These are phyloP conservation scores for Cephus rjabovi DNA, from an alignment of 2,888 invertebrate species.

Conservation along the genomic window DNA sequence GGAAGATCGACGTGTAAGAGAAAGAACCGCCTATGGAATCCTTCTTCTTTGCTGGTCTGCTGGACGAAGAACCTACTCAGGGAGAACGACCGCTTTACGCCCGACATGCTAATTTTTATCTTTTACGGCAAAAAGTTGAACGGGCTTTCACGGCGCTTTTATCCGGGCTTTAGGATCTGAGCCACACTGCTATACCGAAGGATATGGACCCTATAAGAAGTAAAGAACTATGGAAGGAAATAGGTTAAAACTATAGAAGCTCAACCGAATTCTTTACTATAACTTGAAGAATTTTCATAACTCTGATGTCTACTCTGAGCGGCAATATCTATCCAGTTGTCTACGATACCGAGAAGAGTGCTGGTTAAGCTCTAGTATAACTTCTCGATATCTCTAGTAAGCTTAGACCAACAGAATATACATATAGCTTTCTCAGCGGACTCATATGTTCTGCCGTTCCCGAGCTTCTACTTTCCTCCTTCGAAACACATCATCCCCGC, in stretches of 20 bases:
- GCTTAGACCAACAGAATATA: constrained; percentile 38
- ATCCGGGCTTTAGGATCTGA: constrained; percentile 26
- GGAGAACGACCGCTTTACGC: constrained; percentile 37
- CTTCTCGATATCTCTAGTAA: constrained; percentile 37
- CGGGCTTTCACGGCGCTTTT: constrained; percentile 43
- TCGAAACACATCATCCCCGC: constrained; percentile 13
- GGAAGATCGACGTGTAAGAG: neutral
- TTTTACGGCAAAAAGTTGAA: constrained; percentile 48
- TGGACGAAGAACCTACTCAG: neutral
- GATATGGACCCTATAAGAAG: neutral
- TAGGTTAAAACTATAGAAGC: constrained; percentile 43
- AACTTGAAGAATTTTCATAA: neutral
- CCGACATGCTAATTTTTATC: constrained; percentile 51
- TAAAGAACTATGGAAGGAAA: neutral
- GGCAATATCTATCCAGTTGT: constrained; percentile 46
- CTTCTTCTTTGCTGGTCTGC: neutral
- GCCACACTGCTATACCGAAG: neutral
- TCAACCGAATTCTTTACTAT: neutral
- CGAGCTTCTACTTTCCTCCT: constrained; percentile 5
- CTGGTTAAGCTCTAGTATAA: constrained; percentile 10
- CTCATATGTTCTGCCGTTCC: neutral
- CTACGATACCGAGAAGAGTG: constrained; percentile 37
- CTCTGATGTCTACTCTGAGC: neutral
- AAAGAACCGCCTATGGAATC: neutral
- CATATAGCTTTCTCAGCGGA: neutral